Evolutionary conservation across 1,140 invertebrate genomes (phyloP).

Genomic region (Neodiprion fabricii): DNA sequence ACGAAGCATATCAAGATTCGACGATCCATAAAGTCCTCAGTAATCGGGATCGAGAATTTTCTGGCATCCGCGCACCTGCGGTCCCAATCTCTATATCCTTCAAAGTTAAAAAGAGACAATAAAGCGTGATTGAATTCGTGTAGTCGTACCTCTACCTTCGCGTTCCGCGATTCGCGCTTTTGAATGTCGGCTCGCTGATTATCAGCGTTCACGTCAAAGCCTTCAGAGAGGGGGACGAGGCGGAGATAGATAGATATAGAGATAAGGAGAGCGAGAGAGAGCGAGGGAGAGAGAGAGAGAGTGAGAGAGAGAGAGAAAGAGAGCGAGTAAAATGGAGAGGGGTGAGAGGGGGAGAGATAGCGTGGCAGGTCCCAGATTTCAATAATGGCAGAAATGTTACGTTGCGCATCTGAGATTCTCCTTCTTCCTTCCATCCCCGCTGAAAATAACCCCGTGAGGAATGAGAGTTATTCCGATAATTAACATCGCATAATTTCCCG

Average conservation of each 20-base stretch:
- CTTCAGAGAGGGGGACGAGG: not conserved
- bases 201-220: not conserved
- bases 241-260: slow-evolving; percentile 3
- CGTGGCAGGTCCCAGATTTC: not conserved
- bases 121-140: not conserved
- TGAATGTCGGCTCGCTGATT: not conserved
- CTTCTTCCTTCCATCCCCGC: not conserved
- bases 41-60: not conserved
- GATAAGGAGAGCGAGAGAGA: not conserved
- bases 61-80: not conserved
- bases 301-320: not conserved
- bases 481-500: not conserved
- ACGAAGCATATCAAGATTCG: too few relatives aligned
- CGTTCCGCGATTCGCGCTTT: not conserved
- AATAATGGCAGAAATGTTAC: not conserved
- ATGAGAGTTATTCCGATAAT: slow-evolving; percentile 3
- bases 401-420: not conserved
- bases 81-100: not conserved
- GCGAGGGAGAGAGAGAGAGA: not conserved
- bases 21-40: too few relatives aligned
- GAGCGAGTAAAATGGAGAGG: too few relatives aligned
- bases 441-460: not conserved
- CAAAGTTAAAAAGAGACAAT: not conserved
- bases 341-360: not conserved
- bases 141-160: not conserved